Evolutionary conservation across 2,888 invertebrate species (phyloP).

Genomic region (Priocnemis perturbator): DNA sequence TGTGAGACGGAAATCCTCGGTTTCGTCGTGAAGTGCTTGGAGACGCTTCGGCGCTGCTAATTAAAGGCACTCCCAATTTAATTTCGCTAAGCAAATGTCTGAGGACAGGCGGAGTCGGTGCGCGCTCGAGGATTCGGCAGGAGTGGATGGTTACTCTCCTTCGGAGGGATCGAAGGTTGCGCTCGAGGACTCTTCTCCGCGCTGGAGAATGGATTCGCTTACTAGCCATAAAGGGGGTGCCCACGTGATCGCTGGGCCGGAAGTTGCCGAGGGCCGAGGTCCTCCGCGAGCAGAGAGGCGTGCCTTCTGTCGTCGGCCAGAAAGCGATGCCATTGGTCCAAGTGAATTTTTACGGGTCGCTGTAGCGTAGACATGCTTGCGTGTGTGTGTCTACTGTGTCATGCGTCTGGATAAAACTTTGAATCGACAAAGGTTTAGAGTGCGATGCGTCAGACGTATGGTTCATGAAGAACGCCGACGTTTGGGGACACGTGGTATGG

Average conservation of each 20-base stretch:
- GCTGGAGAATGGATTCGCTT: slow-evolving; percentile 3
- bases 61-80: slow-evolving; percentile 1
- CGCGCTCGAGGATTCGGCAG: neutral
- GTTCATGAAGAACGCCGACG: too few relatives aligned
- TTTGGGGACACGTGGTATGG: too few relatives aligned
- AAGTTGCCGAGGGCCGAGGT: neutral
- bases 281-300: too few relatives aligned
- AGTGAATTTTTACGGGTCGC: too few relatives aligned
- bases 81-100: slow-evolving; percentile 7
- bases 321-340: too few relatives aligned
- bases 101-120: neutral
- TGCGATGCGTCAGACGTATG: too few relatives aligned
- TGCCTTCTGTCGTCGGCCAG: too few relatives aligned
- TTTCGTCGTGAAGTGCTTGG: neutral
- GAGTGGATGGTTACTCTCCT: slow-evolving; percentile 3
- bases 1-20: too few relatives aligned
- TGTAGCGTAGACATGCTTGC: too few relatives aligned
- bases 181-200: neutral
- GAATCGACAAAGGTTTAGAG: too few relatives aligned
- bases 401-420: too few relatives aligned
- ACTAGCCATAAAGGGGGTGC: neutral
- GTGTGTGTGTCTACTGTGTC: too few relatives aligned
- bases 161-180: slow-evolving; percentile 4
- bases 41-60: neutral
- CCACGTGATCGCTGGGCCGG: slow-evolving; percentile 6